Evolutionary conservation across 2,888 invertebrate genomes (phyloP).

Genomic region (Agrilus biguttatus): DNA sequence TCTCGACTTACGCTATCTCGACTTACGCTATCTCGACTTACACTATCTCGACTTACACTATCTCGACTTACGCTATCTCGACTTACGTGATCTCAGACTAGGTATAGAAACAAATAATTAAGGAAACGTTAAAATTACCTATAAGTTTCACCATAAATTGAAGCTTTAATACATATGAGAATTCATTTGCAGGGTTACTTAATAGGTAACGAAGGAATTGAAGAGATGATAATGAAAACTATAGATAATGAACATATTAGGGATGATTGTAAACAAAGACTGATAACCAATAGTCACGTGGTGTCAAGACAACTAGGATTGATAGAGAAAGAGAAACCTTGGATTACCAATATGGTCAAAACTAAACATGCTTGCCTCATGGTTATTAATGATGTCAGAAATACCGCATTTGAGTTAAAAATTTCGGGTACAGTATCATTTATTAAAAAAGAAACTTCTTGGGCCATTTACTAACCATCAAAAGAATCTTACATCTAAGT

Average conservation of each 20-base stretch:
- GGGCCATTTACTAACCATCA: no score
- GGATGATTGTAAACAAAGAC: conserved; percentile 7
- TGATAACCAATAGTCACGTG: conserved; percentile 25
- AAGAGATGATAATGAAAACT: conserved; percentile 37
- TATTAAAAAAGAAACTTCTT: background rate
- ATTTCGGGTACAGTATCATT: conserved; percentile 33
- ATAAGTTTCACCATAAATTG: background rate
- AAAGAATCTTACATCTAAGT: no score
- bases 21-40: no score
- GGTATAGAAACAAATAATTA: no score
- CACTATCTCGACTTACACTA: no score
- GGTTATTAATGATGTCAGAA: conserved; percentile 42
- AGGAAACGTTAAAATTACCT: no score
- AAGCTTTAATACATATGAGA: no score
- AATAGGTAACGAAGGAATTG: conserved; percentile 44
- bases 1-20: no score
- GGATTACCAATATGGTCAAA: conserved; percentile 50
- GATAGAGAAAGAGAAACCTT: conserved; percentile 41
- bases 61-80: no score
- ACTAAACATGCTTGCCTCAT: conserved; percentile 46
- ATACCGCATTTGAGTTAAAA: conserved; percentile 38
- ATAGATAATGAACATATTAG: conserved; percentile 26
- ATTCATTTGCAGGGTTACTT: conserved; percentile 36
- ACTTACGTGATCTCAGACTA: no score
- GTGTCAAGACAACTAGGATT: conserved; percentile 38